Evolutionary conservation across 2,797 vertebrate species (phyloP), one percentile per base, ranked within the genome.

Genomic region (Rhyacichthys aspro): DNA sequence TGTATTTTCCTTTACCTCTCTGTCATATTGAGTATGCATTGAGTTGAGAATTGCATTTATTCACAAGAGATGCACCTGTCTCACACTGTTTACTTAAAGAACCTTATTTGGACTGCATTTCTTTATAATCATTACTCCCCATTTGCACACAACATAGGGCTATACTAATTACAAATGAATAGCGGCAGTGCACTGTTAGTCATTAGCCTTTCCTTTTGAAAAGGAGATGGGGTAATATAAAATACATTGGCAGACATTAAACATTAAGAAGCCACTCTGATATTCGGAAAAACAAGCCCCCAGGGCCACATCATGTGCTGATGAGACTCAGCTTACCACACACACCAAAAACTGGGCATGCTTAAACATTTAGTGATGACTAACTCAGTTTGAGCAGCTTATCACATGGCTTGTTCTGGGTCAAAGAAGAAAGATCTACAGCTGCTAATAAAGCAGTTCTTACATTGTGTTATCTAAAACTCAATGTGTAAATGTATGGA

Each of bases 131-230:
- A 74, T 74, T 67, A 66, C 59, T 28, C 63, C 66, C 74, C 68
- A 85, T 86, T 76, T 81, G 75, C 70, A 84, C 83, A 86, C 72
- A 86, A 81, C 72, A 66, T 67, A 85, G 66, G 67, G 56, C 63
- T 74, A 69, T 65, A 61, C 71, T 86, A 86, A 91, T 88, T 87
- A 89, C 76, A 79, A 88, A 86, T 84, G 74, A 86, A 88, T 74
- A 84, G 78, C 36, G 38, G 74, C 18, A 55, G 73, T 64, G 70
- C 59, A 61, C 66, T 54, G 63, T 74, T 70, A 82, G 80, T 89
- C 90, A 89, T 92, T 92, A 88, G 79, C 79, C 70, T 92, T 90
- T 91, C 86, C 79, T 86, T 93, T 90, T 91, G 86, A 90, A 90
- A 90, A 74, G 78, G 84, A 90, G 84, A 89, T 82, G 76, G 86